A percentile compares a stretch with the other conserved stretches of the same genome.
Evolutionary conservation across 1,140 invertebrate species (phyloP).

Genomic region (Gryllus bimaculatus): DNA sequence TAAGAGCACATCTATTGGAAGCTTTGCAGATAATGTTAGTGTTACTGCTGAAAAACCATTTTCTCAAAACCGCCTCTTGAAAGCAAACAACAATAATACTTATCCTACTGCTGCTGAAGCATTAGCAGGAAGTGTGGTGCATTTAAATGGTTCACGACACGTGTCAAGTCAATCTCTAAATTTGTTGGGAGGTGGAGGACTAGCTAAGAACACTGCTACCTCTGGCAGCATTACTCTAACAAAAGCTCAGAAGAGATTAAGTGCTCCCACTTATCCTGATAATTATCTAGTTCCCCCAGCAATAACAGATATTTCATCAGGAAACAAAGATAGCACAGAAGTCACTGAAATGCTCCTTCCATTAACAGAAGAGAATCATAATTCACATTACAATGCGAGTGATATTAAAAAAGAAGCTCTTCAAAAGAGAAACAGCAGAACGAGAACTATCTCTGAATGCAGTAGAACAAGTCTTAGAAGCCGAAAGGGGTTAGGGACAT

Average conservation of each 20-base stretch:
- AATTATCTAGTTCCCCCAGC: not conserved
- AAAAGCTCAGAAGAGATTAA: constrained; percentile 12
- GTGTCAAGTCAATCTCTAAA: constrained; percentile 13
- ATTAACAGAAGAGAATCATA: not conserved
- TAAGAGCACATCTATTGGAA: constrained; percentile 28
- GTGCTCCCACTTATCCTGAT: constrained; percentile 1
- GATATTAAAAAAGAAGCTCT: not conserved
- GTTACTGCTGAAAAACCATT: constrained; percentile 20
- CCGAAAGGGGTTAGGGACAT: not conserved
- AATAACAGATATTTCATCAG: not conserved
- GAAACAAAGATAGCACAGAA: not conserved
- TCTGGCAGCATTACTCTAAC: not conserved
- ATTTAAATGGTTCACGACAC: not conserved
- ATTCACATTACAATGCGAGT: not conserved
- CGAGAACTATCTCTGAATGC: constrained; percentile 4
- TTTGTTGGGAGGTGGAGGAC: not conserved
- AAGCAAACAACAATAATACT: constrained; percentile 55
- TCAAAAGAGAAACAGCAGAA: constrained; percentile 1
- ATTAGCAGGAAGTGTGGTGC: constrained; percentile 47
- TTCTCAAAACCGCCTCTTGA: constrained; percentile 16
- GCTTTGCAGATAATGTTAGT: constrained; percentile 24
- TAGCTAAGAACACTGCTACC: not conserved
- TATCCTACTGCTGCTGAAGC: constrained; percentile 67
- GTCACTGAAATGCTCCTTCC: not conserved
- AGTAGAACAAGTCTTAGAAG: not conserved